Evolutionary conservation across 2,888 invertebrate genomes (phyloP), one percentile per base, ranked within the genome.

Genomic region (Acrocyrtus sp.): DNA sequence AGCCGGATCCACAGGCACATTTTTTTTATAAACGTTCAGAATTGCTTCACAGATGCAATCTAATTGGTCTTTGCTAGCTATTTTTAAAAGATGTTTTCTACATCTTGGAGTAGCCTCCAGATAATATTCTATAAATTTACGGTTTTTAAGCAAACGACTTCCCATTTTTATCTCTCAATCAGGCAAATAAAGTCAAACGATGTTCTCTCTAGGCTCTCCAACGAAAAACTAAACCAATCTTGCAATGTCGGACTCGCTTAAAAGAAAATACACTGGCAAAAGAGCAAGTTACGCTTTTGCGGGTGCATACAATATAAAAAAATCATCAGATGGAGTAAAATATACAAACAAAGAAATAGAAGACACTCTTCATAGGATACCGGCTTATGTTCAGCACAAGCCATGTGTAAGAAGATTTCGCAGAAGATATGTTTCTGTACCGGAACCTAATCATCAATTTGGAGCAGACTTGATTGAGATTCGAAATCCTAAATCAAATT

Each of bases 391-490:
- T 8, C 21, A 45, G 2, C 62, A 73, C 19, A 2, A n/a, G 1
- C 67, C 62, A 1, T 15, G 17, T 1, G 6, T 3, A 12, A 41
- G 22, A 48, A 54, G 41, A 26, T 65, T 74, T 60, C 43, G 17
- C 15, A 3, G 72, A 45, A n/a, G 72, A 19, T 19, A 10, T 5
- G 43, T 76, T 0, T n/a, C 21, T 15, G 56, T 54, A 1, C 45
- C 51, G 0, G 57, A 43, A 0, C 8, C 45, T 3, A 39, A 69
- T 24, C 17, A 56, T 15, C 69, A 69, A 17, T 61, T 48, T 45
- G 73, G 69, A 17, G 58, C 51, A 3, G 76, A 76, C 29, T 43
- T 76, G 17, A 27, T 66, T 21, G 76, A 76, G 27, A 45, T 76
- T 6, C 57, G 54, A 57, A 34, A 54, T 27, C 47, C 65, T 0